Percentiles rank a stretch among this genome's conserved stretches.
These are phyloP conservation scores for Bimastos eiseni DNA, from an alignment of 2,888 invertebrate genomes.

Conservation along the genomic window DNA sequence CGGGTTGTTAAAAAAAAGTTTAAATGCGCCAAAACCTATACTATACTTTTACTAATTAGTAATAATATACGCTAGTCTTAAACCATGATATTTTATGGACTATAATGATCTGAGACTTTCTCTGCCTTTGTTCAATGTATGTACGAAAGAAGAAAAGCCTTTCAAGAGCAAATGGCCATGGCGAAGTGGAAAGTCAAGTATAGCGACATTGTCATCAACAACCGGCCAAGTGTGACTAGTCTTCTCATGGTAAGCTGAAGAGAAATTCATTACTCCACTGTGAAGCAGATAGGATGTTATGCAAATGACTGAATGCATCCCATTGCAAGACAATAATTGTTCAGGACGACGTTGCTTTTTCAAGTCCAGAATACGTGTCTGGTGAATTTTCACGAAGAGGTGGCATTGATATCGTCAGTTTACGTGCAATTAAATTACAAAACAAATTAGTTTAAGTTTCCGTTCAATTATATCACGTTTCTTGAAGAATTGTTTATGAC, in stretches of 20 bases:
- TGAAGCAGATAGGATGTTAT: background rate
- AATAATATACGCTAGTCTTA: background rate
- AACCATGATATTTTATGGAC: background rate
- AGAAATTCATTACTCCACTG: background rate
- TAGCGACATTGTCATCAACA: constrained; percentile 40
- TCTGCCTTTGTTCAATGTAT: background rate
- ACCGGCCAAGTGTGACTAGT: background rate
- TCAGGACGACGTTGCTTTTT: no score
- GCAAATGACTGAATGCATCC: background rate
- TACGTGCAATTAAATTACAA: background rate
- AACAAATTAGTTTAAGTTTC: background rate
- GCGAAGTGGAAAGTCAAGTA: constrained; percentile 50
- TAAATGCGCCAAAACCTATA: no score
- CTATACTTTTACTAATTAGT: no score
- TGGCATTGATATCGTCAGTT: no score
- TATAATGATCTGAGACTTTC: background rate
- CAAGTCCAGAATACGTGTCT: no score
- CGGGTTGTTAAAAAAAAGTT: no score
- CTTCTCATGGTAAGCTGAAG: background rate
- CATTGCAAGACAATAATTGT: background rate
- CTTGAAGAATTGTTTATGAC: no score
- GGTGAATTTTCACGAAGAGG: no score
- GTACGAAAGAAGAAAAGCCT: constrained; percentile 43
- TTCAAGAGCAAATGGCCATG: constrained; percentile 46
- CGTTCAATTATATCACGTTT: background rate